These are phyloP conservation scores for Lordiphosa andalusiaca DNA, from an alignment of 2,888 invertebrate species.

Conservation along the genomic window DNA sequence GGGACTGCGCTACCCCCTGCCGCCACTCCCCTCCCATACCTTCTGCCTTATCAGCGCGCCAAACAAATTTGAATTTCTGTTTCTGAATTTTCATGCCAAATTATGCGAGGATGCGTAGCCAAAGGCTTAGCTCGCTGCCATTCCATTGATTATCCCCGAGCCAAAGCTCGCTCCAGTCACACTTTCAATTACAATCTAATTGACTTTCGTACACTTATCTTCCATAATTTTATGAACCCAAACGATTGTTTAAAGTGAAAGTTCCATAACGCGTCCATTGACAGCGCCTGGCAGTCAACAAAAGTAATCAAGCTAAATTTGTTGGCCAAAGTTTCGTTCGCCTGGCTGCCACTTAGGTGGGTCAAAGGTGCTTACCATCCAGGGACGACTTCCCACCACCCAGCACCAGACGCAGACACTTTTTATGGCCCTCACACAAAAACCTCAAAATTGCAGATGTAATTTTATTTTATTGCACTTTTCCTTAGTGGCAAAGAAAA, in stretches of 20 bases:
- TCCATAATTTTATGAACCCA: constrained; percentile 77
- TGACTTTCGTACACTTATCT: constrained; percentile 59
- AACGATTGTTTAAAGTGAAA: constrained; percentile 47
- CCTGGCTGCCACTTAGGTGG: constrained; percentile 60
- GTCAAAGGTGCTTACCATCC: constrained; percentile 55
- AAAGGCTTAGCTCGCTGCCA: constrained; percentile 16
- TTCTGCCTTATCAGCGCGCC: constrained; percentile 29
- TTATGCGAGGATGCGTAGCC: constrained; percentile 55
- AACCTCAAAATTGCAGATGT: constrained; percentile 78
- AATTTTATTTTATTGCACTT: constrained; percentile 78
- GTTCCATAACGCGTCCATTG: constrained; percentile 56
- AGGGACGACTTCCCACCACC: constrained; percentile 16
- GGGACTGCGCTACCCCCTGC: background rate
- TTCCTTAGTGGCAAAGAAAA: constrained; percentile 52
- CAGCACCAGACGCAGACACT: constrained; percentile 75
- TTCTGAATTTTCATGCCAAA: constrained; percentile 46
- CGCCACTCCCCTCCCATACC: background rate
- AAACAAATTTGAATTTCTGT: constrained; percentile 51
- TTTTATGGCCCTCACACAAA: constrained; percentile 76
- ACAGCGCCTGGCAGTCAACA: constrained; percentile 28
- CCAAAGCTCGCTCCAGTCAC: constrained; percentile 22
- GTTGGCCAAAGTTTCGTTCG: constrained; percentile 43
- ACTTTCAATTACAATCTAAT: constrained; percentile 79
- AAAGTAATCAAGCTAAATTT: constrained; percentile 56
- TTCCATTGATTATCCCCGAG: constrained; percentile 31